phyloP scores from a whole-genome alignment of 2,888 invertebrate species.

The Tubulanus polymorphus region DNA sequence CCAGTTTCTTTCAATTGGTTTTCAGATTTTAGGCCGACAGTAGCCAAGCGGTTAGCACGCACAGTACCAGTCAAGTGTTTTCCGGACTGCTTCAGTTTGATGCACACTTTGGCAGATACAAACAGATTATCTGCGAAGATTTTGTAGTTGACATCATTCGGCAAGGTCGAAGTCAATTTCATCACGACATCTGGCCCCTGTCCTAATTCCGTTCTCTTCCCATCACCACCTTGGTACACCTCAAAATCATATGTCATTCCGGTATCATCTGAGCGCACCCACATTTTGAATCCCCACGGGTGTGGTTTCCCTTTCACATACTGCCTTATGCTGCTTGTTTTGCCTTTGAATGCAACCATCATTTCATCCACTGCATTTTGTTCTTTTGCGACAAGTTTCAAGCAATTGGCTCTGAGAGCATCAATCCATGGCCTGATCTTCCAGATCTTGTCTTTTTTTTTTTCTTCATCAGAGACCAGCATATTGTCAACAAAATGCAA shows the following conservation, averaged over 20 bases:
- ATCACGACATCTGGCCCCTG: conserved; percentile 12
- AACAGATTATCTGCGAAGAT: conserved; percentile 16
- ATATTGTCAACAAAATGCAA: conserved; percentile 4
- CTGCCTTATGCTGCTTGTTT: neutral
- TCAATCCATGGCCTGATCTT: conserved; percentile 4
- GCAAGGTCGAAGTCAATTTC: conserved; percentile 6
- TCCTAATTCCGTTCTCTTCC: conserved; percentile 6
- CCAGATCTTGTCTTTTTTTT: conserved; percentile 3
- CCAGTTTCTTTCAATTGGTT: neutral
- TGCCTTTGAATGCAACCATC: neutral
- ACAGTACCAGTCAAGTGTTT: conserved; percentile 16
- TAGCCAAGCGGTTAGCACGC: conserved; percentile 3
- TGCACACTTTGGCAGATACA: conserved; percentile 6
- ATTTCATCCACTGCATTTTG: neutral
- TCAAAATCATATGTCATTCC: conserved; percentile 15
- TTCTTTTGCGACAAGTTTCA: neutral
- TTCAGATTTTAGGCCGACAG: neutral
- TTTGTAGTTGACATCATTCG: conserved; percentile 10
- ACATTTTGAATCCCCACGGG: conserved; percentile 5
- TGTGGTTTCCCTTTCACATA: conserved; percentile 1
- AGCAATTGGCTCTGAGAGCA: neutral
- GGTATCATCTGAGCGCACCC: neutral
- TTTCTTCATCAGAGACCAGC: neutral
- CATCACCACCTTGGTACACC: conserved; percentile 10
- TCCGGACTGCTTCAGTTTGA: conserved; percentile 9